phyloP scores from a whole-genome alignment of 2,797 vertebrate genomes.

The Xiphorhynchus erythropygius region DNA sequence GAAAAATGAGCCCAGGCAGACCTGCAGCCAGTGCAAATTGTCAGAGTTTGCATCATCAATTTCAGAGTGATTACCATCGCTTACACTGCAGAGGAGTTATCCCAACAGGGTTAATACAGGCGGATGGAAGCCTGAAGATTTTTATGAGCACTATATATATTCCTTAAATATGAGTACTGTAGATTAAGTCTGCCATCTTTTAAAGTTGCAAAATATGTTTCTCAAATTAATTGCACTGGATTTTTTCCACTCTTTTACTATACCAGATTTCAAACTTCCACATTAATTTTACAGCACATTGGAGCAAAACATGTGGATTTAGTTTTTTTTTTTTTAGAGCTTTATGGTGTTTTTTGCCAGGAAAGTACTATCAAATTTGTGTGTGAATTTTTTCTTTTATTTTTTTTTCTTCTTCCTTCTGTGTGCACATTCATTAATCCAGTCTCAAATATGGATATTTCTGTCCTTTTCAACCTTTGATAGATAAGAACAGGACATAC shows the following conservation, averaged over 20 bases:
- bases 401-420: background rate
- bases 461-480: background rate
- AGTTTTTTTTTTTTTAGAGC: background rate
- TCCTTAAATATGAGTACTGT: background rate
- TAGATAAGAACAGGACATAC: background rate
- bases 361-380: background rate
- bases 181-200: background rate
- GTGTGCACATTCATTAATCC: background rate
- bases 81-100: background rate
- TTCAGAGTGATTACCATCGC: background rate
- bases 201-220: background rate
- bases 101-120: background rate
- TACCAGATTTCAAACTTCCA: background rate
- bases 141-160: background rate
- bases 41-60: background rate
- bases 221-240: background rate
- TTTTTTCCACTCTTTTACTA: background rate
- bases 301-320: background rate
- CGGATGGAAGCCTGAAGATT: background rate
- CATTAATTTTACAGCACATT: background rate
- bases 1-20: background rate
- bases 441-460: background rate
- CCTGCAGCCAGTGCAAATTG: background rate
- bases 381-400: fast-evolving
- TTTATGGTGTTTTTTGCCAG: background rate